Conservation (phyloP, 2,888 invertebrate species). For the Aporophyla lueneburgensis region DNA sequence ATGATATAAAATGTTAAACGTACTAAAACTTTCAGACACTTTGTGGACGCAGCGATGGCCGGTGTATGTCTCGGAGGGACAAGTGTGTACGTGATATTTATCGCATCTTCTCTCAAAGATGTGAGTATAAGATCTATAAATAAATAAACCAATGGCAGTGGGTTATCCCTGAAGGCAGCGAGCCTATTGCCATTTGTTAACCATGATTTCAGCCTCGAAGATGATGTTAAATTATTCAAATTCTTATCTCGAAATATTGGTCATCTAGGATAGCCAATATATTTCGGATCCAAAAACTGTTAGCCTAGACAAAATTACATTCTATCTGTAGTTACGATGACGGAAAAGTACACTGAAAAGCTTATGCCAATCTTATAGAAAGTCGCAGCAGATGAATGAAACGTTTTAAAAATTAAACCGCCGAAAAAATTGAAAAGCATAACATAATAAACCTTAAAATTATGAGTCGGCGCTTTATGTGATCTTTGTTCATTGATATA, state of each 20-base stretch:
- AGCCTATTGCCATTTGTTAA: background rate
- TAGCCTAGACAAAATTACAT: background rate
- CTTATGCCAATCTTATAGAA: background rate
- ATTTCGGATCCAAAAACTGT: background rate
- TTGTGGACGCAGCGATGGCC: conserved; percentile 93
- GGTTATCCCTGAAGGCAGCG: background rate
- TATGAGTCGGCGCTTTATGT: too few relatives aligned
- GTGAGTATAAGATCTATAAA: conserved; percentile 81
- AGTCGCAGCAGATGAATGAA: background rate
- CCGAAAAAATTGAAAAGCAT: too few relatives aligned
- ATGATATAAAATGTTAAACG: conserved; percentile 1
- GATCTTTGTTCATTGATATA: too few relatives aligned
- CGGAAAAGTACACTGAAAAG: too few relatives aligned
- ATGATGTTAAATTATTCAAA: conserved; percentile 14
- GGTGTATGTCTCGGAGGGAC: conserved; percentile 93
- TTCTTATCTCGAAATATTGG: background rate
- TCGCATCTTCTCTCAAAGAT: conserved; percentile 92
- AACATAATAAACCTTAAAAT: too few relatives aligned
- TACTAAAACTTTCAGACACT: conserved; percentile 87
- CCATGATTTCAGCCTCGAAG: background rate
- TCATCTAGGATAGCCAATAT: background rate
- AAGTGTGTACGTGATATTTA: conserved; percentile 95
- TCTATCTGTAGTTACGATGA: background rate
- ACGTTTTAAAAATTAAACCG: too few relatives aligned
- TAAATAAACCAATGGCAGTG: conserved; percentile 1